phyloP scores from a whole-genome alignment of 2,113 vertebrate genomes.

The Athene noctua region DNA sequence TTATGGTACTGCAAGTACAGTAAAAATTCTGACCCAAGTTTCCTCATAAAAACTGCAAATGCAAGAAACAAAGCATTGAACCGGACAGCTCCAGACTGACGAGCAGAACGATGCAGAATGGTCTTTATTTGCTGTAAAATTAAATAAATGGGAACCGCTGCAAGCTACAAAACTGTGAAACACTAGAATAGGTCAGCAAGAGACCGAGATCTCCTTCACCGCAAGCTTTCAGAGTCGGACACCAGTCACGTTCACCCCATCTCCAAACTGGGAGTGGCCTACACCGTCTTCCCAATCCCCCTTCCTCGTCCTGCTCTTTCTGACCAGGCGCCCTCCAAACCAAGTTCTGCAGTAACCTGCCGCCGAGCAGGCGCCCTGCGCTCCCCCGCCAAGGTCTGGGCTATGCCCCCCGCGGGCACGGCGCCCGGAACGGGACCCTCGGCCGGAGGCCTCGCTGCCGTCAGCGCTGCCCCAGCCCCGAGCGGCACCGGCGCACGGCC shows the following conservation, averaged over 20 bases:
- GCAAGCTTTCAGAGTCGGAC: background rate
- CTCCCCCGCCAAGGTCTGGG: background rate
- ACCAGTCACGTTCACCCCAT: background rate
- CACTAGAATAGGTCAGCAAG: background rate
- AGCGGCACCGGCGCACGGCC: background rate
- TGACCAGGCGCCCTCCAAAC: background rate
- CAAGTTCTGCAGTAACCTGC: background rate
- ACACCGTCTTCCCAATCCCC: background rate
- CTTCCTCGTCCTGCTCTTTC: background rate
- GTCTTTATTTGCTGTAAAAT: background rate
- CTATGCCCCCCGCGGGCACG: background rate
- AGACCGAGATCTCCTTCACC: background rate
- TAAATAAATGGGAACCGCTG: background rate
- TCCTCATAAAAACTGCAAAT: background rate
- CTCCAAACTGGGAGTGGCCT: background rate
- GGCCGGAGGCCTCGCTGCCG: no score
- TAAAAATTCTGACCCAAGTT: background rate
- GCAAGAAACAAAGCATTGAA: background rate
- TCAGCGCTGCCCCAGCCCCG: background rate
- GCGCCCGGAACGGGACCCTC: no score
- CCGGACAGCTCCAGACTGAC: background rate
- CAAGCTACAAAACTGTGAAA: background rate
- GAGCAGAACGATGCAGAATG: background rate
- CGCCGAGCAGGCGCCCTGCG: fast-evolving
- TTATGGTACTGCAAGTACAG: fast-evolving